phyloP scores from a whole-genome alignment of 2,888 invertebrate genomes.

The Tinea pellionella region DNA sequence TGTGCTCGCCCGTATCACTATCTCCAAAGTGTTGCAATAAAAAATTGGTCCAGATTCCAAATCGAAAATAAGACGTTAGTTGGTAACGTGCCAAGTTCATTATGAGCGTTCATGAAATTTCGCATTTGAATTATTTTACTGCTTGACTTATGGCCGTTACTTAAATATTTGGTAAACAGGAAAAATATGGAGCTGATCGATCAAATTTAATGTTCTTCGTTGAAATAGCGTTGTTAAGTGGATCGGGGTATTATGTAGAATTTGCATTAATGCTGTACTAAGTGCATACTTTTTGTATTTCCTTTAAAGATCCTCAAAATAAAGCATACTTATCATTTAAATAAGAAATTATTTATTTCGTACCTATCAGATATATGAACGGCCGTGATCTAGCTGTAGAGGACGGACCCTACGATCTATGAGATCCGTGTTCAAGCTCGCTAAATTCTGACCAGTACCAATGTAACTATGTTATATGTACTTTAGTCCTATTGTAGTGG shows the following conservation, averaged over 20 bases:
- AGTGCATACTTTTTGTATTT: background rate
- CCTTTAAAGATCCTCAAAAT: background rate
- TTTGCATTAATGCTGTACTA: conserved; percentile 16
- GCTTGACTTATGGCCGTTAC: conserved; percentile 69
- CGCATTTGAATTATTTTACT: conserved; percentile 71
- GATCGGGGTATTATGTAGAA: conserved; percentile 31
- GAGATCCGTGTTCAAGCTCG: too few relatives aligned
- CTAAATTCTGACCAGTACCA: too few relatives aligned
- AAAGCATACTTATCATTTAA: too few relatives aligned
- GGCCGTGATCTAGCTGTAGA: too few relatives aligned
- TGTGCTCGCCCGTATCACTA: conserved; percentile 38
- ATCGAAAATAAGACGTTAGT: conserved; percentile 71
- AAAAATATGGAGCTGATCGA: conserved; percentile 67
- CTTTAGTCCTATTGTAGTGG: too few relatives aligned
- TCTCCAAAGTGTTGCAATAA: conserved; percentile 65
- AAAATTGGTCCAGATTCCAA: conserved; percentile 68
- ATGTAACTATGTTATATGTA: too few relatives aligned
- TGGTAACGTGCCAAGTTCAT: conserved; percentile 69
- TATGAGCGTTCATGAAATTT: conserved; percentile 71
- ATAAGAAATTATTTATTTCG: too few relatives aligned
- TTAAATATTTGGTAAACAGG: conserved; percentile 70
- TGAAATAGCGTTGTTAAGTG: conserved; percentile 59
- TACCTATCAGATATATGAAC: too few relatives aligned
- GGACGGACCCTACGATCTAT: too few relatives aligned
- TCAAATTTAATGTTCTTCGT: conserved; percentile 60